Evolutionary conservation across 2,888 invertebrate species (phyloP), one percentile per base, ranked within the genome.

Genomic region (Ellobium chinense): DNA sequence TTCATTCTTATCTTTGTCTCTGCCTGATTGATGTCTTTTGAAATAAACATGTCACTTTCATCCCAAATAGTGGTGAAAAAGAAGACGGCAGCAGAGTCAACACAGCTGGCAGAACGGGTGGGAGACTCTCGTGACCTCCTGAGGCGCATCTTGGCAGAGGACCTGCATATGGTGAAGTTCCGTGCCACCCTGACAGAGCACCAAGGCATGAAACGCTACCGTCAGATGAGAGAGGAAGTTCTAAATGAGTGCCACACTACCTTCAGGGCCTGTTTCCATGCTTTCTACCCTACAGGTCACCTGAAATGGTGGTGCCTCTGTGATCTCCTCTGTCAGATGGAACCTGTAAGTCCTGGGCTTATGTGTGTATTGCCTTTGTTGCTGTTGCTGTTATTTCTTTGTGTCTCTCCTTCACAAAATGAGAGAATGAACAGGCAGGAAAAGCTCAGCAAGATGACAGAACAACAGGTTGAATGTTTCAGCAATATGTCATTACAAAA

Each of bases 271-370:
- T 98, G 98, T 91, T 99, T 98, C 91, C 97, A 98, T 93, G 97
- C 97, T 0, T 99, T 99, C 94, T 98, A 97, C 93, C 98, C 99
- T 0, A 98, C 98, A 0, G 96, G 97, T 0, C 96, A 96, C 76
- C 94, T 98, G 74, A 98, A 98, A 92, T 98, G 98, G 98, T 96
- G 96, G 85, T 97, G 97, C 89, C 94, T 99, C 0, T 97, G 98
- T 92, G 96, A 97, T 77, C 89, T 92, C 0, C 87, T 92, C 18
- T 85, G 85, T 60, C 86, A 87, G 73, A 86, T 90, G 18, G 92
- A 92, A 66, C 90, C 90, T 54, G 92, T 92, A 78, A 88, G 89
- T 82, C n/a, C 21, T 21, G 56, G 2, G 4, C 18, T 36, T 14
- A 21, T 46, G 46, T 7, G 46, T 18, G 7, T 46, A 12, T 46